Percentiles rank a stretch among this genome's conserved stretches.
phyloP scores from a whole-genome alignment of 2,888 invertebrate species.

The Drepanosiphum platanoidis region DNA sequence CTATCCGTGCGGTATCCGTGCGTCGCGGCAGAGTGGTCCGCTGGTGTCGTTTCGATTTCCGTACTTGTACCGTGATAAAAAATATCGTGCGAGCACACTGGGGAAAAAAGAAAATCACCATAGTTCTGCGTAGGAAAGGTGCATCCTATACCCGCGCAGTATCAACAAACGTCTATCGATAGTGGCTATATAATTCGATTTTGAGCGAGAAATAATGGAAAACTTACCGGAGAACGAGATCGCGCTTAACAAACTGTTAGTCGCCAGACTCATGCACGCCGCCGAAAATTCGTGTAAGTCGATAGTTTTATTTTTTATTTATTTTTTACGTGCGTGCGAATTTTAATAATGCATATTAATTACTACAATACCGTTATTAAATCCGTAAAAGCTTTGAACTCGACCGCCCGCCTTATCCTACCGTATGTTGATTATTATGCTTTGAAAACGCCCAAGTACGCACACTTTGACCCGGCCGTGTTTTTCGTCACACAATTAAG shows the following conservation, averaged over 20 bases:
- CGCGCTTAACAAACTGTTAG: neutral
- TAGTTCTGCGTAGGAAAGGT: too few relatives aligned
- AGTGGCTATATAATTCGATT: neutral
- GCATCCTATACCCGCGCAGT: too few relatives aligned
- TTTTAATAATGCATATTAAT: neutral
- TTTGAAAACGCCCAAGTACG: neutral
- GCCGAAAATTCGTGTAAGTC: slow-evolving; percentile 51
- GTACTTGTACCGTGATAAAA: neutral
- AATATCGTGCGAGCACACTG: neutral
- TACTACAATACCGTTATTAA: neutral
- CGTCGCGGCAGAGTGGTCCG: too few relatives aligned
- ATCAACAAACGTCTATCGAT: too few relatives aligned
- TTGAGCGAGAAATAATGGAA: slow-evolving; percentile 13
- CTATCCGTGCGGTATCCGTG: neutral
- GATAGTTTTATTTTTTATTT: neutral
- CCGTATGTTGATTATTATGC: neutral
- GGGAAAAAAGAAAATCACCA: neutral
- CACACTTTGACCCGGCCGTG: neutral
- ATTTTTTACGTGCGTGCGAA: neutral
- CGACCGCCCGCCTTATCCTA: neutral
- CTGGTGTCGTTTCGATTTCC: neutral
- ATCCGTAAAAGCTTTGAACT: neutral
- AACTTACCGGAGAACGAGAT: neutral
- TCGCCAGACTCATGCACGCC: neutral
- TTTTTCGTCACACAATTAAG: neutral